Percentiles rank a stretch among this genome's conserved stretches.
phyloP scores from a whole-genome alignment of 2,797 vertebrate genomes.

The Serranus cabrilla region DNA sequence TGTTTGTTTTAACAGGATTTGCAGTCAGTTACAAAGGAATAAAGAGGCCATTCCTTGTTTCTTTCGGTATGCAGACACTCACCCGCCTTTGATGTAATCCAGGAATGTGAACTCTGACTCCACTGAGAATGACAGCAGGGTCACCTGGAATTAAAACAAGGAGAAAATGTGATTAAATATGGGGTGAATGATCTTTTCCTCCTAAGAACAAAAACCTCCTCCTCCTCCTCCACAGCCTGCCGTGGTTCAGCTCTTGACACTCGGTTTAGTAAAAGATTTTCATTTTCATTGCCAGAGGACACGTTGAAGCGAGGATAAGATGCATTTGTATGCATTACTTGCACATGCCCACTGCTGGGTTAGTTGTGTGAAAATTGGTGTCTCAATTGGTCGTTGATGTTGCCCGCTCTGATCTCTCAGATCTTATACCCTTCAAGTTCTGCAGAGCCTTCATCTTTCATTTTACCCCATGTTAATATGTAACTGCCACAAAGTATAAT shows the following conservation, averaged over 20 bases:
- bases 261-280: conserved; percentile 30
- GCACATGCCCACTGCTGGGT: conserved; percentile 17
- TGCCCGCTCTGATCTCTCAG: conserved; percentile 26
- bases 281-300: conserved; percentile 52
- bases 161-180: conserved; percentile 40
- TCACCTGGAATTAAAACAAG: conserved; percentile 87
- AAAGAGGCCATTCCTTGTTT: conserved; percentile 11
- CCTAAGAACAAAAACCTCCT: not conserved
- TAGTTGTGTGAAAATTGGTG: conserved; percentile 40
- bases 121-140: conserved; percentile 94
- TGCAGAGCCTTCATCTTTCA: conserved; percentile 25
- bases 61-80: conserved; percentile 72
- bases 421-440: conserved; percentile 35
- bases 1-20: not conserved
- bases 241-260: conserved; percentile 21
- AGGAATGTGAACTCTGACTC: conserved; percentile 96
- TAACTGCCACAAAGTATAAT: not conserved
- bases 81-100: conserved; percentile 98
- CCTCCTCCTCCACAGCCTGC: conserved; percentile 3
- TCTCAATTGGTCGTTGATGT: conserved; percentile 38
- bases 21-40: not conserved
- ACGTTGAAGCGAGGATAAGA: conserved; percentile 48
- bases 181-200: conserved; percentile 26
- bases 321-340: conserved; percentile 63
- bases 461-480: conserved; percentile 20